Base-by-base conservation (phyloP, 1,140 invertebrate species). In the Solenopsis invicta region DNA sequence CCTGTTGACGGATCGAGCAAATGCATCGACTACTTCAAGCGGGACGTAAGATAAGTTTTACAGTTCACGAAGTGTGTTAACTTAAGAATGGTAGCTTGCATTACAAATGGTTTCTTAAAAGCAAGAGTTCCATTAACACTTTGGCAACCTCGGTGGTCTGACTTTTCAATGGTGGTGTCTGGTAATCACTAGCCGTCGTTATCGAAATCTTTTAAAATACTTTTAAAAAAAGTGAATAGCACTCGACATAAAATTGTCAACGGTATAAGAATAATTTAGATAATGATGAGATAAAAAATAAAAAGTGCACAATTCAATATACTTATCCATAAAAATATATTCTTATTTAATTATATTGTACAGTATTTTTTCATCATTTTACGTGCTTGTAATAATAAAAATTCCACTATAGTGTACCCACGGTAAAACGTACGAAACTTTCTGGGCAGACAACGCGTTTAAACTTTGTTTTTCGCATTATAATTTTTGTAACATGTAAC, bases 1-100 rank as follows among this genome's bases (percentile, higher is more conserved):
- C 12, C 13, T 82, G 41, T 82, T 82, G 78, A 61, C 52, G 67
- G 18, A 72, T 50, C 45, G n/a, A 54, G 54, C 66, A 74, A 74
- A 72, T 12, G 37, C 16, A 34, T 45, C n/a, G 34, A 34, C 9
- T 41, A 54, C 56, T 71, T 69, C 50, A 34, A 37, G 13, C 34
- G 21, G 67, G 69, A 61, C 37, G 21, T 61, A 50, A 72, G 37
- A 45, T 37, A 34, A 74, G 24, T 18, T 50, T 75, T 45, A 24
- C n/a, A 21, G 0, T 10, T 45, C 8, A 24, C 18, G 1, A 72
- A 21, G 8, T 59, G 8, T 59, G 34, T 71, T 45, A 71, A 71
- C 6, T 12, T 12, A 45, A 16, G 4, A 56, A 10, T 64, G 29
- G 64, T 41, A 41, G 9, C 37, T 61, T 34, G 9, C 56, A 21